phyloP scores from a whole-genome alignment of 2,113 vertebrate genomes.

The Hippocampus abdominalis region DNA sequence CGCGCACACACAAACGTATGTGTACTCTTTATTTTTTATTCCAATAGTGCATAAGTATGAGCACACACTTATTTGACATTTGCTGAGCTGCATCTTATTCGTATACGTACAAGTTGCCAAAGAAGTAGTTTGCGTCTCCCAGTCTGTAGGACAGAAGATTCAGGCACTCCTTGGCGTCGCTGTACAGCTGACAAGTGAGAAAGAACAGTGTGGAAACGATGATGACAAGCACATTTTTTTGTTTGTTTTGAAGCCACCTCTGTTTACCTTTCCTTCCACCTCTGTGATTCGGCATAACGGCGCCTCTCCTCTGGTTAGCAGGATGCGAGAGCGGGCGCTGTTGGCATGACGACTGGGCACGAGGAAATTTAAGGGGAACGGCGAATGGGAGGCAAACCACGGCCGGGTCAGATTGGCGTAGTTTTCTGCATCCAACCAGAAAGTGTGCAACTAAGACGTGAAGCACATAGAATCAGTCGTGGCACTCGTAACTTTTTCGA shows the following conservation, averaged over 20 bases:
- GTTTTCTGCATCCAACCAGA: conserved; percentile 96
- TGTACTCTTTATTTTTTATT: too few relatives aligned
- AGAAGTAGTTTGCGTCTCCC: conserved; percentile 88
- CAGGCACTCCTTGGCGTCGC: conserved; percentile 96
- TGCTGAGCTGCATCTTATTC: too few relatives aligned
- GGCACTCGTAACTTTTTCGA: background rate
- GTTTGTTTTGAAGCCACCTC: background rate
- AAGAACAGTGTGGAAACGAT: conserved; percentile 1
- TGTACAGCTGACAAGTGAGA: conserved; percentile 81
- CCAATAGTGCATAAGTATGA: too few relatives aligned
- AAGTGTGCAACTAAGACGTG: conserved; percentile 86
- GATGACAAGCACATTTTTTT: background rate
- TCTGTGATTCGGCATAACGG: conserved; percentile 83
- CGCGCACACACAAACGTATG: too few relatives aligned
- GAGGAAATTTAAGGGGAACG: conserved; percentile 88
- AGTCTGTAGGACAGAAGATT: conserved; percentile 92
- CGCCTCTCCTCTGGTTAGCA: conserved; percentile 84
- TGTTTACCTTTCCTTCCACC: conserved; percentile 87
- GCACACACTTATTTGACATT: too few relatives aligned
- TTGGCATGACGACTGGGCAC: conserved; percentile 83
- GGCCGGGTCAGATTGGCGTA: conserved; percentile 89
- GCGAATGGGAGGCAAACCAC: conserved; percentile 90
- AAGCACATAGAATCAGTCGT: conserved; percentile 3
- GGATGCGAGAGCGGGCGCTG: conserved; percentile 82
- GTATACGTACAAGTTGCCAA: conserved; percentile 86